These are phyloP conservation scores for Boleophthalmus pectinirostris DNA, from an alignment of 2,113 vertebrate species.

Conservation along the genomic window DNA sequence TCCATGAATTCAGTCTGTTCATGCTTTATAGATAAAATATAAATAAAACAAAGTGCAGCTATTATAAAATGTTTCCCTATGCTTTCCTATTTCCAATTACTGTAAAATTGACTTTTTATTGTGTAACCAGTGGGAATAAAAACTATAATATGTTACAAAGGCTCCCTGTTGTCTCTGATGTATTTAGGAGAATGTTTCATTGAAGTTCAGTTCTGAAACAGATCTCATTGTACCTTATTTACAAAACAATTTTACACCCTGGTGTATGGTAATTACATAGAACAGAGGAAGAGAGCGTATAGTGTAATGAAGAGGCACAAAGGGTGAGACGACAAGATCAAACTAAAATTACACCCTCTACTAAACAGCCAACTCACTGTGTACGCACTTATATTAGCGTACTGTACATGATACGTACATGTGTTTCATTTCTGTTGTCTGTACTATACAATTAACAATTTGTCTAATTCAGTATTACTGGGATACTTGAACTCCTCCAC, in stretches of 20 bases:
- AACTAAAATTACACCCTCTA: not conserved
- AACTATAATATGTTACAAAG: not conserved
- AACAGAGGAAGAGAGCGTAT: not conserved
- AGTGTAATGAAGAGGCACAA: not conserved
- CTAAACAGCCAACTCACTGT: not conserved
- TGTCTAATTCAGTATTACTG: not conserved
- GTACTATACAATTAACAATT: not conserved
- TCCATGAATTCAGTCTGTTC: too few relatives aligned
- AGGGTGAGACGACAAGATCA: conserved; percentile 3
- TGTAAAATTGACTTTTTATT: not conserved
- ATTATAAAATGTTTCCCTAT: too few relatives aligned
- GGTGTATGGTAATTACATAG: not conserved
- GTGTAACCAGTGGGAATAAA: not conserved
- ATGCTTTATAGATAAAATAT: too few relatives aligned
- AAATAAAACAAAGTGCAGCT: too few relatives aligned
- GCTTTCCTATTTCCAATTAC: too few relatives aligned
- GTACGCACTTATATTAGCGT: not conserved
- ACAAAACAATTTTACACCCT: not conserved
- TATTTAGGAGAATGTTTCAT: not conserved
- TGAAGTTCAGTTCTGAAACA: not conserved
- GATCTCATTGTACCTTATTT: not conserved
- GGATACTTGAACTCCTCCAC: too few relatives aligned
- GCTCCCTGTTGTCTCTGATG: not conserved
- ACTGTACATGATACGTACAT: not conserved
- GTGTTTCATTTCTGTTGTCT: not conserved